A percentile compares a stretch with the other conserved stretches of the same genome.
phyloP scores from a whole-genome alignment of 2,113 vertebrate species.

The Argyrosomus japonicus region DNA sequence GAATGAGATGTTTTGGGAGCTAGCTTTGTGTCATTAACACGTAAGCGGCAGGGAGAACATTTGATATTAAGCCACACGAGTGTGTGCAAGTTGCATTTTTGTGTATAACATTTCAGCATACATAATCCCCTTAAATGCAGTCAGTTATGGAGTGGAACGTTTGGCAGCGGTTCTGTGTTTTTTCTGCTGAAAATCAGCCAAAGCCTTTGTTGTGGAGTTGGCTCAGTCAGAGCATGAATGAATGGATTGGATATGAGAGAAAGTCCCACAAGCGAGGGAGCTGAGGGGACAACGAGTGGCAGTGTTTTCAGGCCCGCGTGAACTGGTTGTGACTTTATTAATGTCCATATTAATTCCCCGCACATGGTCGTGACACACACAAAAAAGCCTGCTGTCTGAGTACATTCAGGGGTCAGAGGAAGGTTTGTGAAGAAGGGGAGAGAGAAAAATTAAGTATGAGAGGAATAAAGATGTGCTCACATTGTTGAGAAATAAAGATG shows the following conservation, averaged over 20 bases:
- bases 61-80: slow-evolving; percentile 8
- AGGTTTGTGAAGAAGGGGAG: background rate
- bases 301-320: slow-evolving; percentile 30
- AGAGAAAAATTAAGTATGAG: slow-evolving; percentile 4
- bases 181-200: slow-evolving; percentile 69
- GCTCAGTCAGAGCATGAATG: slow-evolving; percentile 63
- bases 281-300: slow-evolving; percentile 16
- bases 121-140: slow-evolving; percentile 71
- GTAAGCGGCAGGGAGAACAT: background rate
- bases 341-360: slow-evolving; percentile 48
- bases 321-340: slow-evolving; percentile 60
- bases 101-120: slow-evolving; percentile 63
- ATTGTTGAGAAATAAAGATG: slow-evolving; percentile 24
- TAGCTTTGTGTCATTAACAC: slow-evolving; percentile 27
- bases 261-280: slow-evolving; percentile 38
- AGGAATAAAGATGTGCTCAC: slow-evolving; percentile 21
- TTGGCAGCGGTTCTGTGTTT: slow-evolving; percentile 68
- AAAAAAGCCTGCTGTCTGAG: background rate
- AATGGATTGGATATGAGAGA: slow-evolving; percentile 68
- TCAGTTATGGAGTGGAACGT: slow-evolving; percentile 62
- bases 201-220: slow-evolving; percentile 62
- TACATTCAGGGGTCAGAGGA: slow-evolving; percentile 9
- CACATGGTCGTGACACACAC: slow-evolving; percentile 17
- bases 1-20: slow-evolving; percentile 17
- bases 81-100: slow-evolving; percentile 44